These are phyloP conservation scores for Eupithecia tripunctaria DNA, from an alignment of 2,888 invertebrate species.

Conservation along the genomic window DNA sequence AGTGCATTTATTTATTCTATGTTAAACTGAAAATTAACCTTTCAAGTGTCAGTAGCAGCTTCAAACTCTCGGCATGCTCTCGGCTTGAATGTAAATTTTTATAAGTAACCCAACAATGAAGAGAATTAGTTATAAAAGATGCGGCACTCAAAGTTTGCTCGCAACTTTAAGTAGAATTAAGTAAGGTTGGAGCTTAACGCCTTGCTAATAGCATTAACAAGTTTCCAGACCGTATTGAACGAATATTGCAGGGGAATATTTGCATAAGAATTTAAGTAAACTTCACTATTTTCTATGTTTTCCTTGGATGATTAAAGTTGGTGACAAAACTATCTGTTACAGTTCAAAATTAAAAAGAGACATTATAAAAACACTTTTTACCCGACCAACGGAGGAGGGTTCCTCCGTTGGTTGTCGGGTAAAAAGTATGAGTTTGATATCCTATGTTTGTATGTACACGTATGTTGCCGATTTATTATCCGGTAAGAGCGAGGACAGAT, in stretches of 20 bases:
- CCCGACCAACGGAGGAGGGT: no score
- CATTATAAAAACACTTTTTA: no score
- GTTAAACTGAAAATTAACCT: neutral
- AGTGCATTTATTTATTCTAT: neutral
- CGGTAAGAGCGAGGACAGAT: no score
- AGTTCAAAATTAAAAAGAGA: no score
- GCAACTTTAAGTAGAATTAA: slow-evolving; percentile 75
- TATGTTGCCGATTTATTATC: no score
- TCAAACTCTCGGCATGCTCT: slow-evolving; percentile 24
- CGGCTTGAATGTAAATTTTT: slow-evolving; percentile 32
- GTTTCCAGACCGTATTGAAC: slow-evolving; percentile 82
- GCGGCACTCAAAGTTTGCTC: slow-evolving; percentile 51
- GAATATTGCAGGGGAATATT: slow-evolving; percentile 55
- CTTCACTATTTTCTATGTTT: neutral
- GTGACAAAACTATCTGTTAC: no score
- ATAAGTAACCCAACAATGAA: slow-evolving; percentile 39
- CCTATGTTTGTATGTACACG: no score
- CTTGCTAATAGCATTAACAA: slow-evolving; percentile 82
- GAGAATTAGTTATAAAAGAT: slow-evolving; percentile 48
- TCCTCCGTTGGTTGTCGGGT: no score
- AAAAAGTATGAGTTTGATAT: no score
- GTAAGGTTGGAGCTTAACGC: slow-evolving; percentile 81
- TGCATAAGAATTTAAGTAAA: slow-evolving; percentile 18
- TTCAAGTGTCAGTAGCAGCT: neutral
- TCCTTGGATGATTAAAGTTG: neutral